Evolutionary conservation across 2,888 invertebrate species (phyloP).

Genomic region (Arge pagana): DNA sequence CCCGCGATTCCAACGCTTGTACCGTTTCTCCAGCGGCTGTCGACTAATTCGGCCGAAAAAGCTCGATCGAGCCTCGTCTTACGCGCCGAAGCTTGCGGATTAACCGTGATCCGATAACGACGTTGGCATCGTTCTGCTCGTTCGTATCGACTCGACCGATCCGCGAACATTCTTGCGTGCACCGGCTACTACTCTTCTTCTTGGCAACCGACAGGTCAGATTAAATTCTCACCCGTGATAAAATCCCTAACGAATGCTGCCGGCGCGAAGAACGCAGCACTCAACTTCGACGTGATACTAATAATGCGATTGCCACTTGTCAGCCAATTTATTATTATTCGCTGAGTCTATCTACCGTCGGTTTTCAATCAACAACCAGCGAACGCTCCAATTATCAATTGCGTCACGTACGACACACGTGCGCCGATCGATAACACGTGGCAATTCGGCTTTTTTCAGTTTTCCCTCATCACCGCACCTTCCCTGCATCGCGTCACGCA

Average conservation of each 20-base stretch:
- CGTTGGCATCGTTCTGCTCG: no score
- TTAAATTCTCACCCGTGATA: not conserved
- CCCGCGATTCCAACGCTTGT: no score
- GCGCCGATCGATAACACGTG: slow-evolving; percentile 1
- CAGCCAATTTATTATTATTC: slow-evolving; percentile 2
- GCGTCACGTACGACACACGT: slow-evolving; percentile 7
- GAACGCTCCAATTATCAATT: not conserved
- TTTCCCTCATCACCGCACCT: not conserved
- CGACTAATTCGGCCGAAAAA: no score
- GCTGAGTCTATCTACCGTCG: not conserved
- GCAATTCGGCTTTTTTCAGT: slow-evolving; percentile 3
- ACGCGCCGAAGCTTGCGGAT: no score
- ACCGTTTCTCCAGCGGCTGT: no score
- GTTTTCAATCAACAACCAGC: slow-evolving; percentile 12
- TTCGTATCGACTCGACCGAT: no score
- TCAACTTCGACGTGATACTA: not conserved
- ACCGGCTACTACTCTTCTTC: no score
- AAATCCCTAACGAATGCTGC: not conserved
- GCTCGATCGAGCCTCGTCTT: no score
- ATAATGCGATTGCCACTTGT: not conserved
- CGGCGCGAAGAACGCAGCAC: not conserved
- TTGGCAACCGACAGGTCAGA: no score
- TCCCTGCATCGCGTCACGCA: not conserved
- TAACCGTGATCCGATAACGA: no score
- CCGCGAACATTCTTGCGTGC: no score